Evolutionary conservation across 2,113 vertebrate species (phyloP).

Genomic region (human (Homo sapiens)): DNA sequence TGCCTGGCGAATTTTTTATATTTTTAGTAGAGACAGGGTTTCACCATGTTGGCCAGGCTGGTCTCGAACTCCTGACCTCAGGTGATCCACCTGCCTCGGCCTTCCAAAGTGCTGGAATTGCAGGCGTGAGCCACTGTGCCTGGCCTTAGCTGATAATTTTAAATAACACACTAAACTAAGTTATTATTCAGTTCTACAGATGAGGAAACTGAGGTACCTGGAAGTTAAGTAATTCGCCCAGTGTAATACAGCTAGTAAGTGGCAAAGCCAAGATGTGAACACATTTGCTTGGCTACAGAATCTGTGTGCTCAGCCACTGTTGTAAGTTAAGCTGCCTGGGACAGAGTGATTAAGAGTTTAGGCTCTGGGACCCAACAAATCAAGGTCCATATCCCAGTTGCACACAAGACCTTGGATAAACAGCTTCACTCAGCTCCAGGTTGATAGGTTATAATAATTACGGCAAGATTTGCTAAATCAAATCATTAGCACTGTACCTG

Average conservation of each 20-base stretch:
- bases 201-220: neutral
- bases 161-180: neutral
- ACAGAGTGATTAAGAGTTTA: neutral
- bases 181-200: neutral
- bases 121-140: neutral
- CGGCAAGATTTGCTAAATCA: neutral
- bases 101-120: neutral
- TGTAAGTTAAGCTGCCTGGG: neutral
- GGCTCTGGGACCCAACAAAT: neutral
- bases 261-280: neutral
- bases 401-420: neutral
- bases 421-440: neutral
- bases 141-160: neutral
- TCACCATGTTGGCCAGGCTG: neutral
- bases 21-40: neutral
- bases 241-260: neutral
- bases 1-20: neutral
- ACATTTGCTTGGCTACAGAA: neutral
- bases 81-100: neutral
- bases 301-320: neutral
- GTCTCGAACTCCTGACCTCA: neutral
- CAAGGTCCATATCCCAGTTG: neutral
- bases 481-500: neutral
- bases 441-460: neutral
- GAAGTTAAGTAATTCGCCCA: neutral